These are phyloP conservation scores for Caenorhabditis sp. DNA, from an alignment of 2,888 invertebrate genomes.

Conservation along the genomic window DNA sequence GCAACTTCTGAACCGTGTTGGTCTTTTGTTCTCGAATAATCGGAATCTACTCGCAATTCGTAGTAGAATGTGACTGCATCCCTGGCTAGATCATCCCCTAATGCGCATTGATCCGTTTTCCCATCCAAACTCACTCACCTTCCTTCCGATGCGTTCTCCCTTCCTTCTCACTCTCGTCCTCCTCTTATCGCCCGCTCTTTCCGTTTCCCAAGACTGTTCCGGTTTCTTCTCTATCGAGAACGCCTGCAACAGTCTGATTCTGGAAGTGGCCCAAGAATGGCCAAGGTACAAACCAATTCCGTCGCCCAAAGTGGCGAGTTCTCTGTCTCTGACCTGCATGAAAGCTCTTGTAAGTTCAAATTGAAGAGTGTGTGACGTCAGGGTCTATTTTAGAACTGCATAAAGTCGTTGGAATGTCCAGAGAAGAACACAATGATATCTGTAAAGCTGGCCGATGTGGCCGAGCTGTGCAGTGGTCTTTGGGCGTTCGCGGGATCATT, in stretches of 20 bases:
- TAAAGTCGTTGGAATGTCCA: conserved; percentile 11
- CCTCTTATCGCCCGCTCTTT: background rate
- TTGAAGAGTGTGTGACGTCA: background rate
- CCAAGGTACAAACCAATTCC: conserved; percentile 16
- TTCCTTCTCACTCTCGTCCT: background rate
- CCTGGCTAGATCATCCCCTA: too few relatives aligned
- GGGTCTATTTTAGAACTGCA: conserved; percentile 1
- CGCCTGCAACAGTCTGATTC: conserved; percentile 6
- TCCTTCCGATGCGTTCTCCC: background rate
- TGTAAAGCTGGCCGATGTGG: conserved; percentile 14
- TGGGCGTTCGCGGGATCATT: conserved; percentile 10
- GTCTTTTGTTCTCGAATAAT: too few relatives aligned
- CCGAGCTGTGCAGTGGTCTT: conserved; percentile 19
- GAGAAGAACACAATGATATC: conserved; percentile 13
- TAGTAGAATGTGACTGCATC: too few relatives aligned
- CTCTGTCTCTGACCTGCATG: background rate
- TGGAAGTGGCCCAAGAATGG: conserved; percentile 25
- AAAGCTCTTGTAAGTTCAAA: conserved; percentile 6
- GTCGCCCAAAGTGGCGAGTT: background rate
- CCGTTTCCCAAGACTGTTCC: conserved; percentile 3
- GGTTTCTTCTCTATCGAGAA: conserved; percentile 9
- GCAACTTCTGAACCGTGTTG: too few relatives aligned
- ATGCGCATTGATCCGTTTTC: too few relatives aligned
- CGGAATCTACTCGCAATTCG: too few relatives aligned
- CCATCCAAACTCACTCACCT: too few relatives aligned